phyloP scores from a whole-genome alignment of 2,113 vertebrate genomes.

The Amia ocellicauda region DNA sequence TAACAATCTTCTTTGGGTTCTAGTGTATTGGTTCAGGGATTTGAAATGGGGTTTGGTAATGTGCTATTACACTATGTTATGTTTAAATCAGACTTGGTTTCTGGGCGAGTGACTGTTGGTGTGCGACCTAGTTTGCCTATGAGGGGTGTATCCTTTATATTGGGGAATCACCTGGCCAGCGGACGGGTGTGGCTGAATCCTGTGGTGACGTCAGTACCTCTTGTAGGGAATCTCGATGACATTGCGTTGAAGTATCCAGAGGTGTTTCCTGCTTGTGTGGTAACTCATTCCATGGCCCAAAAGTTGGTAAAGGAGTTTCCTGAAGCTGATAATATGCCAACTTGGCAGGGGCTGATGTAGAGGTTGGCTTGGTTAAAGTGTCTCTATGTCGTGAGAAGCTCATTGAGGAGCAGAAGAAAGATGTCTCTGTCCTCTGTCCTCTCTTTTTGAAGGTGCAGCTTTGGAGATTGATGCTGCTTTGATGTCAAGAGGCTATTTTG shows the following conservation, averaged over 20 bases:
- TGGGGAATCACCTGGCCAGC: neutral
- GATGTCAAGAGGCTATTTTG: neutral
- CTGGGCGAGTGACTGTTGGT: neutral
- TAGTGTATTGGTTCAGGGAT: neutral
- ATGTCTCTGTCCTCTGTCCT: too few species aligned
- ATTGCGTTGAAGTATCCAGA: neutral
- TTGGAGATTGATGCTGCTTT: neutral
- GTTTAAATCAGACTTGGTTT: neutral
- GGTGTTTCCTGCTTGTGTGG: neutral
- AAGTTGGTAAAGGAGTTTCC: neutral
- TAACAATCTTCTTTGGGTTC: neutral
- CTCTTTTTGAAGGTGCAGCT: neutral
- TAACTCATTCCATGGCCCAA: neutral
- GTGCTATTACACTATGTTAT: neutral
- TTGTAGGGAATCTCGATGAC: neutral
- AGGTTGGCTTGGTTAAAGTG: too few species aligned
- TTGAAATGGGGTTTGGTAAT: neutral
- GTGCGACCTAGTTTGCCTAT: neutral
- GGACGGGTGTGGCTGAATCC: neutral
- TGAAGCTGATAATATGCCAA: neutral
- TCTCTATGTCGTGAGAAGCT: too few species aligned
- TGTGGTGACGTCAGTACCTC: neutral
- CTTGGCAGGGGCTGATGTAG: neutral
- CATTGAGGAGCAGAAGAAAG: too few species aligned
- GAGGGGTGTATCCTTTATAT: conserved; percentile 1